These are phyloP conservation scores for Cabera pusaria DNA, from an alignment of 2,888 invertebrate genomes.

Conservation along the genomic window DNA sequence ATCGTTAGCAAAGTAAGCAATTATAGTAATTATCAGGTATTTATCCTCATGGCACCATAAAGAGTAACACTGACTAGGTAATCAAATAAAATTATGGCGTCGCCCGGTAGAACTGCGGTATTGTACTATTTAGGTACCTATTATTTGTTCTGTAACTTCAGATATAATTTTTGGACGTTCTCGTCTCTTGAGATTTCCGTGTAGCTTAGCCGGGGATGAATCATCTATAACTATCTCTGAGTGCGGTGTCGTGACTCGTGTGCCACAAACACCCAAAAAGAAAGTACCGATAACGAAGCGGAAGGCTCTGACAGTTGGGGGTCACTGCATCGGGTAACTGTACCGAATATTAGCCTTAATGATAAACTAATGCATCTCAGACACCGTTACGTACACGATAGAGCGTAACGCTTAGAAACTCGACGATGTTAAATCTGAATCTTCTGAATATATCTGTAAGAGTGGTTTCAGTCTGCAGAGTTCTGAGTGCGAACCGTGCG, in stretches of 20 bases:
- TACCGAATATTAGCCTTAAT: constrained; percentile 28
- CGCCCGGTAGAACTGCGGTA: too few species aligned
- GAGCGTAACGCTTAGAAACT: background rate
- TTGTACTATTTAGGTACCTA: too few species aligned
- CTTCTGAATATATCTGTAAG: background rate
- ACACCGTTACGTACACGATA: constrained; percentile 19
- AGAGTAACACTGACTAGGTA: background rate
- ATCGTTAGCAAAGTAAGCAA: constrained; percentile 6
- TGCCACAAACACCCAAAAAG: constrained; percentile 18
- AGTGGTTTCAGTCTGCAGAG: background rate
- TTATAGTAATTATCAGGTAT: constrained; percentile 3
- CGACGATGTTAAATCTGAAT: background rate
- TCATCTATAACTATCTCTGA: constrained; percentile 1
- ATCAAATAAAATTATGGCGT: constrained; percentile 1
- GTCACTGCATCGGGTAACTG: constrained; percentile 31
- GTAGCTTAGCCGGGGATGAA: constrained; percentile 11
- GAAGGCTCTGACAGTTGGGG: constrained; percentile 25
- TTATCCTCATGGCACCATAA: constrained; percentile 4
- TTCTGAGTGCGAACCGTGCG: constrained; percentile 7
- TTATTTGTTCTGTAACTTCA: too few species aligned
- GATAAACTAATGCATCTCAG: constrained; percentile 30
- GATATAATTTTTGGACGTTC: background rate
- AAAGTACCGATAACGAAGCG: constrained; percentile 18
- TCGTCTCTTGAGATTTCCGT: constrained; percentile 8
- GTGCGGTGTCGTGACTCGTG: too few species aligned